Base-by-base conservation (phyloP, 2,113 vertebrate species). In the Upupa epops region DNA sequence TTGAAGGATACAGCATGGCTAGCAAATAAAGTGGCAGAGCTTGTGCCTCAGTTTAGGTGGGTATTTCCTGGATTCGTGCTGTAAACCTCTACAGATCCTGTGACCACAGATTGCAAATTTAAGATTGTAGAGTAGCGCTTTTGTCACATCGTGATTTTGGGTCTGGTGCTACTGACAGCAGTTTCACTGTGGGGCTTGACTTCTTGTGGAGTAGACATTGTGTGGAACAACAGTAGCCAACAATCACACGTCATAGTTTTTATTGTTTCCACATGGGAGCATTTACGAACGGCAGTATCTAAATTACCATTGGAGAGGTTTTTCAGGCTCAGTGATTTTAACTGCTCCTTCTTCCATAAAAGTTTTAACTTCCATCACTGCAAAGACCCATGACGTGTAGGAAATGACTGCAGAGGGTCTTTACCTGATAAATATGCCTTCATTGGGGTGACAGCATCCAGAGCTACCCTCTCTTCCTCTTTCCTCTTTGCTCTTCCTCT, bases 301-400 rank as follows among this genome's bases (percentile, higher is more conserved):
- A 75, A 92, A 90, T 90, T 86, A 92, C 70, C 74, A 83, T 92
- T 94, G 85, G 81, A 82, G 71, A 90, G 81, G 11, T 65, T 83
- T 90, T 79, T 79, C 66, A 59, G 59, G 66, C 71, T 82, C 24
- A 55, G 42, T 82, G 70, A 48, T 76, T 91, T 82, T 68, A 87
- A 55, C 81, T 28, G 28, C 60, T 88, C 49, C 70, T 82, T 84
- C 28, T 46, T 3, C 0, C 55, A 25, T 75, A 49, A 37, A 90
- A 72, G 81, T 64, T 70, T 74, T 71, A 48, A 86, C 51, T 68
- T 83, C 58, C 65, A 71, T 86, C 70, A 22, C 40, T 60, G 74
- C 81, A 56, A 7, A 65, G 89, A 65, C 54, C 70, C 49, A 61
- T 54, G 70, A 68, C 48, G 65, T 49, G 9, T 5, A 49, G 74